Conservation (phyloP, 1,140 invertebrate species). For the Ditylenchus dipsaci region DNA sequence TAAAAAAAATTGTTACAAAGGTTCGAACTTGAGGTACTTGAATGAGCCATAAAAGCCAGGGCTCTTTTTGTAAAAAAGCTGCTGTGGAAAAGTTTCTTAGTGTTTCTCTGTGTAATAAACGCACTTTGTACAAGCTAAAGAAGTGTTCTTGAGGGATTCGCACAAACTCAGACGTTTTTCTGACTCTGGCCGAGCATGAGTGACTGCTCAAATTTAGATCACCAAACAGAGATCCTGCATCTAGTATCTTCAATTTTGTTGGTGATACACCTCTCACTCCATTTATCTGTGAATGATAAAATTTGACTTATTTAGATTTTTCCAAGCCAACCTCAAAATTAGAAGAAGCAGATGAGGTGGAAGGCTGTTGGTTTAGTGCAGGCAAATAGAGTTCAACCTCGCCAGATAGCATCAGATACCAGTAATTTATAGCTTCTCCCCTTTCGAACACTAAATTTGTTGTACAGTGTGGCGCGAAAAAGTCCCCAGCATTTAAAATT, state of each 20-base stretch:
- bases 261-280: background rate
- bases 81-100: too few species aligned
- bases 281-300: too few species aligned
- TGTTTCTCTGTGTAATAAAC: too few species aligned
- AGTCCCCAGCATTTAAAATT: too few species aligned
- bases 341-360: background rate
- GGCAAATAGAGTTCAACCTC: slow-evolving; percentile 52
- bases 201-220: slow-evolving; percentile 41
- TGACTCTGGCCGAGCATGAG: slow-evolving; percentile 49
- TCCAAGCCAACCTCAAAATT: too few species aligned
- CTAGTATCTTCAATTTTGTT: slow-evolving; percentile 23
- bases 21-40: too few species aligned
- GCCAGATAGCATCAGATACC: slow-evolving; percentile 53
- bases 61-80: too few species aligned
- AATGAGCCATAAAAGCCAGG: too few species aligned
- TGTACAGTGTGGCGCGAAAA: too few species aligned
- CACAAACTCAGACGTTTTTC: slow-evolving; percentile 45
- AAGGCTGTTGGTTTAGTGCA: background rate
- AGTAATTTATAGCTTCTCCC: slow-evolving; percentile 39
- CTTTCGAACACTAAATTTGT: slow-evolving; percentile 49
- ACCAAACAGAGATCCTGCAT: slow-evolving; percentile 47
- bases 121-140: slow-evolving; percentile 45
- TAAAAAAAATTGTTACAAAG: too few species aligned
- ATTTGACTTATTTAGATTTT: too few species aligned
- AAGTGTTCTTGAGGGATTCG: slow-evolving; percentile 50